Evolutionary conservation across 2,888 invertebrate genomes (phyloP).

Genomic region (Lasioglossum figueresi): DNA sequence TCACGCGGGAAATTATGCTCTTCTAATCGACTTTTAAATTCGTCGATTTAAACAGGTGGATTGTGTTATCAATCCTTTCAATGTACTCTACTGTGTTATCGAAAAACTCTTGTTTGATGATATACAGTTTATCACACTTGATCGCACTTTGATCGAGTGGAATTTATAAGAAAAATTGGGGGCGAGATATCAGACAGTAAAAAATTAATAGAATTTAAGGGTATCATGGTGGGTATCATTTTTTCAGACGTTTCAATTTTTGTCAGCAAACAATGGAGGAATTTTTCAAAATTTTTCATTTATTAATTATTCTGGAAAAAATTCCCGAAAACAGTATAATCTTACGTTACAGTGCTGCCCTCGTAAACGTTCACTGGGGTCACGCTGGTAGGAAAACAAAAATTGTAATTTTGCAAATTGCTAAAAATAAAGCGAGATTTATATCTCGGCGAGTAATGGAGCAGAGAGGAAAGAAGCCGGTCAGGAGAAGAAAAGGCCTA

Average conservation of each 20-base stretch:
- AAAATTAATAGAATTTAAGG: background rate
- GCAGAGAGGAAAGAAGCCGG: constrained; percentile 20
- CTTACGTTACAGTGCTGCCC: background rate
- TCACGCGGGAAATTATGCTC: background rate
- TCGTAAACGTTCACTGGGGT: background rate
- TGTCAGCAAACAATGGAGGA: no score
- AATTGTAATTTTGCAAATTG: background rate
- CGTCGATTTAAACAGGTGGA: no score
- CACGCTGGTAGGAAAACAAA: background rate
- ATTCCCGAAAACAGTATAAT: background rate
- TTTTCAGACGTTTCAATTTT: no score
- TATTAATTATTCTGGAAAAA: no score
- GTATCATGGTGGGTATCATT: background rate
- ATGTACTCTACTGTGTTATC: background rate
- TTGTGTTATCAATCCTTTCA: background rate
- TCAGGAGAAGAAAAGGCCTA: background rate
- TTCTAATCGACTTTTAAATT: background rate
- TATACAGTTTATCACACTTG: background rate
- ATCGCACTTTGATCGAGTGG: no score
- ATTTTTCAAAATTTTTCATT: no score
- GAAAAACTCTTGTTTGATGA: background rate
- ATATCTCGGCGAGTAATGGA: background rate
- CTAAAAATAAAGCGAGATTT: constrained; percentile 1
- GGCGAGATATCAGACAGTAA: background rate
- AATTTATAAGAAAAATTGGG: background rate